Evolutionary conservation across 2,113 vertebrate species (phyloP), one percentile per base, ranked within the genome.

Genomic region (Mionectes macconnelli): DNA sequence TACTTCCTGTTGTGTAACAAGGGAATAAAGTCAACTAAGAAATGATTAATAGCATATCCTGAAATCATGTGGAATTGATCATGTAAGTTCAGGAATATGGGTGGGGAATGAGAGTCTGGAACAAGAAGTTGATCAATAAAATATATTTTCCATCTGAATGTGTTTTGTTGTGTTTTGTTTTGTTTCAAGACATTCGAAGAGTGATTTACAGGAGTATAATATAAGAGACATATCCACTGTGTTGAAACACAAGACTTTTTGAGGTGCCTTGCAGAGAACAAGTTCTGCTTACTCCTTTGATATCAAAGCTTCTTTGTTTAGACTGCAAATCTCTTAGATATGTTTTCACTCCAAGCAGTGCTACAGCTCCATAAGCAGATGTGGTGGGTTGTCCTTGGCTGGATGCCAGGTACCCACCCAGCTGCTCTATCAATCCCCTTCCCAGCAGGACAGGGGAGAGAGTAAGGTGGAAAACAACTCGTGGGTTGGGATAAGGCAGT

Each of bases 1-100:
- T 84, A 64, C 27, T 91, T 89, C 73, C 84, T 92, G 49, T 93
- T 95, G 93, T 84, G 81, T 83, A 97, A 96, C 42, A 91, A 87
- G 83, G 85, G 89, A 95, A 91, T 69, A 88, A 91, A 84, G 35
- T 76, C 56, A 91, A 19, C 45, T 59, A 56, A 78, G 76, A 72
- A 30, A 87, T 86, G 59, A 93, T 93, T 87, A 90, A 92, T 63
- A 88, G 28, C 60, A 73, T 90, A 84, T 84, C 78, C 59, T 95
- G 53, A 91, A 95, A 82, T 50, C 78, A 92, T 60, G 57, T 94
- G 93, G 86, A 88, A 84, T 47, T 97, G 68, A 35, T 97, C 49
- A 55, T 95, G 59, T 85, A 62, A 45, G 44, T 63, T 66, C 60
- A 76, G 35, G 77, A 94, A 75, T 80, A 87, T 56, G 84, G 22